Conservation (phyloP, 2,888 invertebrate species). For the Agriopis leucophaearia region DNA sequence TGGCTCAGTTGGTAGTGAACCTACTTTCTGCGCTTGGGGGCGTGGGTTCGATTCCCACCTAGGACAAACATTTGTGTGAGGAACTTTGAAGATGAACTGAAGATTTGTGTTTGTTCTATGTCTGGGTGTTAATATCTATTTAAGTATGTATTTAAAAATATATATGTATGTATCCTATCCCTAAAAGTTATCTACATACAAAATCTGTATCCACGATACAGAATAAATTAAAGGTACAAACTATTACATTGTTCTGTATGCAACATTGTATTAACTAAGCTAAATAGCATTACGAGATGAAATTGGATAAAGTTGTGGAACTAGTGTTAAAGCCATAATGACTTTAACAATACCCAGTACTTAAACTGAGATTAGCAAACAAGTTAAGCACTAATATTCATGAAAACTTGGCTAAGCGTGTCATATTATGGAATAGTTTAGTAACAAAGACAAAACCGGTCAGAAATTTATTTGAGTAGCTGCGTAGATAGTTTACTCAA, state of each 20-base stretch:
- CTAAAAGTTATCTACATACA: no score
- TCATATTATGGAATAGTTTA: constrained; percentile 2
- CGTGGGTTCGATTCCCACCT: no score
- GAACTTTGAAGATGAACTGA: no score
- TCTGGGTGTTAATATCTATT: no score
- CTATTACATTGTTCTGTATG: background rate
- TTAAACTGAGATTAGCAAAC: constrained; percentile 22
- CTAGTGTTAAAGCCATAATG: background rate
- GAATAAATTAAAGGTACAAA: no score
- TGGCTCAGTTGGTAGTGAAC: no score
- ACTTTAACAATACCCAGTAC: constrained; percentile 20
- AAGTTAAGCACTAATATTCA: constrained; percentile 8
- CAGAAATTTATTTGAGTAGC: background rate
- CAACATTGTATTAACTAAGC: background rate
- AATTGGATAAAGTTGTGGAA: constrained; percentile 2
- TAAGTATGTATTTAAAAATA: no score
- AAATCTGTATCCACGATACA: no score
- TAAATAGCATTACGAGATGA: constrained; percentile 5
- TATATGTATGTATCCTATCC: no score
- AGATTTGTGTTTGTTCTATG: no score
- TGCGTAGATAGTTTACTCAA: background rate
- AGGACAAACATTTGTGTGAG: no score
- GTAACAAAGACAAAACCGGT: background rate
- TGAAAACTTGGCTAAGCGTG: constrained; percentile 5
- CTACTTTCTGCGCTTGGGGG: no score